Evolutionary conservation across 2,888 invertebrate genomes (phyloP).

Genomic region (Heliconius hortense): DNA sequence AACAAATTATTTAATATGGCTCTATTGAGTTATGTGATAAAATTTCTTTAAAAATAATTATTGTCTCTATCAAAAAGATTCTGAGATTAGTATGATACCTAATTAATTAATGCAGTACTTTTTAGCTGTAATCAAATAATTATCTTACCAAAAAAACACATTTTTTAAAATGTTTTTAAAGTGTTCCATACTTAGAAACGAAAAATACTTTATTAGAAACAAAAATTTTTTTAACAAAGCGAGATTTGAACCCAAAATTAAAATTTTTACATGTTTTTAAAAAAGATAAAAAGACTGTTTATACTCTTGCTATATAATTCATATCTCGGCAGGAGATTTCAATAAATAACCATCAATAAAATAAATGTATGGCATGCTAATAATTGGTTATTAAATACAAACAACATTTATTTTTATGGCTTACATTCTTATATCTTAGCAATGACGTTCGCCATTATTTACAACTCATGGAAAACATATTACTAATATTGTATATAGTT

Average conservation of each 20-base stretch:
- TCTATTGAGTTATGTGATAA: not conserved
- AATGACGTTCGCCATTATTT: not conserved
- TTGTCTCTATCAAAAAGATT: not conserved
- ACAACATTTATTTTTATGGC: slow-evolving; percentile 4
- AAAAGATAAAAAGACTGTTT: too few species aligned
- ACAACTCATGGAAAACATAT: not conserved
- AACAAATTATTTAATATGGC: not conserved
- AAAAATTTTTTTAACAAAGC: too few species aligned
- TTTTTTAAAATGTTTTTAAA: too few species aligned
- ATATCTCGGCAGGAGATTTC: not conserved
- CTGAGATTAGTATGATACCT: slow-evolving; percentile 5
- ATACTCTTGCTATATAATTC: not conserved
- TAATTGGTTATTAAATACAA: not conserved
- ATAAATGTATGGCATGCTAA: not conserved
- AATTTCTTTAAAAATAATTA: not conserved
- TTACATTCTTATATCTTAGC: not conserved
- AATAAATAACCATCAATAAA: not conserved
- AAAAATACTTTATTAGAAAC: too few species aligned
- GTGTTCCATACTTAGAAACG: too few species aligned
- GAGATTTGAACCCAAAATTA: too few species aligned
- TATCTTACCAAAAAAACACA: not conserved
- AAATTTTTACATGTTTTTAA: too few species aligned
- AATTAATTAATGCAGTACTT: slow-evolving; percentile 24
- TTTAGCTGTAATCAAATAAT: slow-evolving; percentile 8
- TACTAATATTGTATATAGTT: not conserved